Conservation (phyloP, 2,888 invertebrate species). For the Nebria salina region DNA sequence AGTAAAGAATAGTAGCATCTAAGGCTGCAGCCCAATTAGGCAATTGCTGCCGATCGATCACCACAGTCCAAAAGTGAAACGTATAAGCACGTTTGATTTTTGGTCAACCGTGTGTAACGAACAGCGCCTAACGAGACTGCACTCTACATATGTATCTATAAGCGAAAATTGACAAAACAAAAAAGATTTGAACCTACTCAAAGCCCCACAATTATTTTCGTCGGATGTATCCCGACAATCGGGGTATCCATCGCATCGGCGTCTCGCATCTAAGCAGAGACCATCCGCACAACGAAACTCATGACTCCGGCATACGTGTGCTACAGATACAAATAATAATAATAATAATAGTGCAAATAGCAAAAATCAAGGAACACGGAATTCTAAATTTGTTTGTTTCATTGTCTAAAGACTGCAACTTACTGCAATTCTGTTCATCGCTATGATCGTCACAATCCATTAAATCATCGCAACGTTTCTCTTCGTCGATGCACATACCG, state of each 20-base stretch:
- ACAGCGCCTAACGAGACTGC: neutral
- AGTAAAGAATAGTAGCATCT: too few relatives aligned
- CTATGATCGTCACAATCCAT: slow-evolving; percentile 63
- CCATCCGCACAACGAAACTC: slow-evolving; percentile 73
- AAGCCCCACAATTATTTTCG: slow-evolving; percentile 61
- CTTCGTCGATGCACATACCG: slow-evolving; percentile 64
- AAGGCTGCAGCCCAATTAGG: too few relatives aligned
- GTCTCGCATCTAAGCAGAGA: slow-evolving; percentile 66
- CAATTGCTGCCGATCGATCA: too few relatives aligned
- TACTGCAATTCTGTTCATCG: slow-evolving; percentile 62
- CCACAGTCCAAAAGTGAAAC: too few relatives aligned
- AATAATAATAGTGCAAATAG: slow-evolving; percentile 9
- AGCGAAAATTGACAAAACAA: slow-evolving; percentile 11
- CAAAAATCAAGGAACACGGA: neutral
- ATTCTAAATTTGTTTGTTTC: neutral
- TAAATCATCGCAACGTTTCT: slow-evolving; percentile 60
- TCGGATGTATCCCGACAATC: slow-evolving; percentile 68
- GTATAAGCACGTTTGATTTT: too few relatives aligned
- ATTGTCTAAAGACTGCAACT: slow-evolving; percentile 15
- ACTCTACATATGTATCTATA: neutral
- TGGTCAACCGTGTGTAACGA: neutral
- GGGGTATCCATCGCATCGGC: slow-evolving; percentile 64
- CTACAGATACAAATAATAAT: slow-evolving; percentile 6
- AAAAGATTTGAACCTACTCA: slow-evolving; percentile 23
- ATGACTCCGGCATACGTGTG: slow-evolving; percentile 22